Evolutionary conservation across 2,113 vertebrate genomes (phyloP).

Genomic region (Leuciscus idus): DNA sequence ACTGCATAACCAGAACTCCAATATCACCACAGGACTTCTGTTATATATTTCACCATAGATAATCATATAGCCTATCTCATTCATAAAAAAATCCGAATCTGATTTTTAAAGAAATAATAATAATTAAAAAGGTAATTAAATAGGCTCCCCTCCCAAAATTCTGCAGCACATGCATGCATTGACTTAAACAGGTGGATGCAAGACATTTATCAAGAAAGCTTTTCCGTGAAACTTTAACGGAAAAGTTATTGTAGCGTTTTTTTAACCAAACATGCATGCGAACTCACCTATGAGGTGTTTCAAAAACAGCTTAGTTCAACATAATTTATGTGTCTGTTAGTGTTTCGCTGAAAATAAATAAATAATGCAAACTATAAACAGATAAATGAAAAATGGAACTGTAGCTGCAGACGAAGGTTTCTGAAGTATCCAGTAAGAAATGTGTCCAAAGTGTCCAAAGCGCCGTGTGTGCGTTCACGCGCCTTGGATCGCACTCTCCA

Average conservation of each 20-base stretch:
- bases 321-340: neutral
- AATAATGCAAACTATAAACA: neutral
- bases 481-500: conserved; percentile 6
- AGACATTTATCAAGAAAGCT: neutral
- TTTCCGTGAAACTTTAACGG: neutral
- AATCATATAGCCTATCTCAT: neutral
- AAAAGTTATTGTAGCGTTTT: neutral
- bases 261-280: neutral
- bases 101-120: neutral
- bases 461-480: conserved; percentile 19
- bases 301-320: conserved; percentile 22
- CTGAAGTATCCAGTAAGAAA: conserved; percentile 14
- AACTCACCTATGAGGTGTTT: conserved; percentile 46
- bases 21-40: neutral
- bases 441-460: conserved; percentile 24
- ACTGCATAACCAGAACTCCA: neutral
- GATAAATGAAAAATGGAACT: neutral
- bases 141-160: conserved; percentile 25
- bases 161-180: neutral
- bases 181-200: conserved; percentile 1
- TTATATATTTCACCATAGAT: neutral
- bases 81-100: neutral
- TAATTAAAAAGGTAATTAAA: neutral
- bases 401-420: neutral
- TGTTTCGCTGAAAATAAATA: neutral